Percentiles rank a stretch among this genome's conserved stretches.
These are phyloP conservation scores for Blastobasis adustella DNA, from an alignment of 2,888 invertebrate genomes.

Conservation along the genomic window DNA sequence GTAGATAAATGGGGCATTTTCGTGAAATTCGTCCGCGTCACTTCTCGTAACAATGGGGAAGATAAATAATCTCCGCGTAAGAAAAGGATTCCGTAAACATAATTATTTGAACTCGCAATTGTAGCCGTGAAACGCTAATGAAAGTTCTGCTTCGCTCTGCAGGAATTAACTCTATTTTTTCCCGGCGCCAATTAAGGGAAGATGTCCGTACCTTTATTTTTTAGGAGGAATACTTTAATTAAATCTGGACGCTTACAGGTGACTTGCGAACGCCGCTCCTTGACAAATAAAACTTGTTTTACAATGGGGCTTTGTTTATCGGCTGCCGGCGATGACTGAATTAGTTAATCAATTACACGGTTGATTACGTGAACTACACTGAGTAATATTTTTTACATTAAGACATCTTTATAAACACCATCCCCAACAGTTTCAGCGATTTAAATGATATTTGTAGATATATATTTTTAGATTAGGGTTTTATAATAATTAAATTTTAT, in stretches of 20 bases:
- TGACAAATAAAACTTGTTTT: conserved; percentile 27
- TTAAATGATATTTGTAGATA: too few relatives aligned
- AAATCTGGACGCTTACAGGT: conserved; percentile 50
- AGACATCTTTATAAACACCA: too few relatives aligned
- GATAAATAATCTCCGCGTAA: conserved; percentile 71
- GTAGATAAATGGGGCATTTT: conserved; percentile 71
- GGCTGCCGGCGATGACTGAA: too few relatives aligned
- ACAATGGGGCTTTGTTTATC: not conserved
- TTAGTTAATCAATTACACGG: too few relatives aligned
- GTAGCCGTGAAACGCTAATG: conserved; percentile 66
- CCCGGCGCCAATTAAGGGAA: conserved; percentile 49
- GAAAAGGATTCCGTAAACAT: conserved; percentile 73
- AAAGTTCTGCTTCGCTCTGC: conserved; percentile 51
- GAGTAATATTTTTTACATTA: too few relatives aligned
- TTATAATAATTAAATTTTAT: too few relatives aligned
- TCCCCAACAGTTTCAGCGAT: too few relatives aligned
- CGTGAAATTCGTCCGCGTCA: conserved; percentile 71
- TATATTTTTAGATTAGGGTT: too few relatives aligned
- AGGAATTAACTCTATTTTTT: conserved; percentile 58
- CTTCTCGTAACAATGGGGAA: conserved; percentile 66
- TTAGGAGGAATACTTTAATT: conserved; percentile 55
- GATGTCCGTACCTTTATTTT: conserved; percentile 41
- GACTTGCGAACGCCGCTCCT: conserved; percentile 25
- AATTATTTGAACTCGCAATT: conserved; percentile 72
- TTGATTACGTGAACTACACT: too few relatives aligned